phyloP scores from a whole-genome alignment of 2,113 vertebrate species.

The Etheostoma cragini region DNA sequence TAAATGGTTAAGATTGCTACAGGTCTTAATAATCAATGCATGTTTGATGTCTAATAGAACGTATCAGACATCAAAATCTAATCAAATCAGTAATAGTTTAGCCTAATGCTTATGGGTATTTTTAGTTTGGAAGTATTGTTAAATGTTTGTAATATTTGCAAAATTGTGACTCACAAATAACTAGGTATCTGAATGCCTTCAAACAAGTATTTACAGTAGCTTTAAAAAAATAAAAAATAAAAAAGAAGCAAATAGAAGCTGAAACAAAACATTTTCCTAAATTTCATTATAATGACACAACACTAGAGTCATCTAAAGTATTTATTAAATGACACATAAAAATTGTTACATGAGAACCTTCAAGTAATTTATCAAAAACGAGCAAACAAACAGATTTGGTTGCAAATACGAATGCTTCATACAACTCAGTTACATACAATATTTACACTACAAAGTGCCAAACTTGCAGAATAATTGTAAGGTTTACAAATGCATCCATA shows the following conservation, averaged over 20 bases:
- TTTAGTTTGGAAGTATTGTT: too few species aligned
- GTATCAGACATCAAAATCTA: too few species aligned
- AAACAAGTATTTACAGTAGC: neutral
- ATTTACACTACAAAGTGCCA: conserved; percentile 40
- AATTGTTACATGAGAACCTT: neutral
- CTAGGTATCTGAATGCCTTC: neutral
- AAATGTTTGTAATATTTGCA: neutral
- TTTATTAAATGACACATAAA: conserved; percentile 42
- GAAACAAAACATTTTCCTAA: neutral
- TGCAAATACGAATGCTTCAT: conserved; percentile 7
- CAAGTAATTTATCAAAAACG: conserved; percentile 27
- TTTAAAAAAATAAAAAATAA: neutral
- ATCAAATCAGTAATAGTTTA: neutral
- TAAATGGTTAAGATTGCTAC: too few species aligned
- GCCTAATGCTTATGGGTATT: too few species aligned
- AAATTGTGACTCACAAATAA: neutral
- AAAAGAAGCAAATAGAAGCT: neutral
- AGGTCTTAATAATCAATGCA: neutral
- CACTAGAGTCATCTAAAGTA: conserved; percentile 3
- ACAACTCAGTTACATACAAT: neutral
- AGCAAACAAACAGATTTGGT: conserved; percentile 1
- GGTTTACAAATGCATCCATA: neutral
- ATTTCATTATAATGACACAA: neutral
- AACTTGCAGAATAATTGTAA: neutral
- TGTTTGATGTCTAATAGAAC: neutral